Evolutionary conservation across 2,888 invertebrate genomes (phyloP).

Genomic region (Agrotis segetum): DNA sequence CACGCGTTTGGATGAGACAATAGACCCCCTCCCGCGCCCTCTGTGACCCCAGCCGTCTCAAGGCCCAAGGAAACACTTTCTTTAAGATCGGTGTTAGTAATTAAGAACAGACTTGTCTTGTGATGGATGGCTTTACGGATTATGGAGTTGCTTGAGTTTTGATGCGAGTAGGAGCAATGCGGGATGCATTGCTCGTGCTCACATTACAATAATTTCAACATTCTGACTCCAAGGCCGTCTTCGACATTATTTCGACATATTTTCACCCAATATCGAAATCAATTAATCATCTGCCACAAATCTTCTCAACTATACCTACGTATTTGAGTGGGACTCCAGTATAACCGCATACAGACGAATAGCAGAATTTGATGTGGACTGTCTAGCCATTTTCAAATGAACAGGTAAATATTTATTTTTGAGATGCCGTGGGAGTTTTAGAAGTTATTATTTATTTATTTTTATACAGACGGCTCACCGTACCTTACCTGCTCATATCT

Average conservation of each 20-base stretch:
- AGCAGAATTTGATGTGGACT: background rate
- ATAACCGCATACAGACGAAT: background rate
- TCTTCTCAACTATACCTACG: background rate
- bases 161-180: too few species aligned
- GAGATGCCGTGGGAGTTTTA: too few species aligned
- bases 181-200: too few species aligned
- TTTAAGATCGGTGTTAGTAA: conserved; percentile 47
- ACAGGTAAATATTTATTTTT: background rate
- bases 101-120: conserved; percentile 35
- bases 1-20: conserved; percentile 59
- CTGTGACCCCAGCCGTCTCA: background rate
- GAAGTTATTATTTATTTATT: too few species aligned
- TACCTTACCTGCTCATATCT: background rate
- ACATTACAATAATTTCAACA: background rate
- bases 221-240: background rate
- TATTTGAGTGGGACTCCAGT: background rate
- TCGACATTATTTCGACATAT: background rate
- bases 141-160: background rate
- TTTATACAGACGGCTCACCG: too few species aligned
- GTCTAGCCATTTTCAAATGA: background rate
- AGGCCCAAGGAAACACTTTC: conserved; percentile 28
- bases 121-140: conserved; percentile 24
- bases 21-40: background rate
- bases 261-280: too few species aligned
- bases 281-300: background rate